phyloP scores from a whole-genome alignment of 2,113 vertebrate species.

The Corapipo altera region DNA sequence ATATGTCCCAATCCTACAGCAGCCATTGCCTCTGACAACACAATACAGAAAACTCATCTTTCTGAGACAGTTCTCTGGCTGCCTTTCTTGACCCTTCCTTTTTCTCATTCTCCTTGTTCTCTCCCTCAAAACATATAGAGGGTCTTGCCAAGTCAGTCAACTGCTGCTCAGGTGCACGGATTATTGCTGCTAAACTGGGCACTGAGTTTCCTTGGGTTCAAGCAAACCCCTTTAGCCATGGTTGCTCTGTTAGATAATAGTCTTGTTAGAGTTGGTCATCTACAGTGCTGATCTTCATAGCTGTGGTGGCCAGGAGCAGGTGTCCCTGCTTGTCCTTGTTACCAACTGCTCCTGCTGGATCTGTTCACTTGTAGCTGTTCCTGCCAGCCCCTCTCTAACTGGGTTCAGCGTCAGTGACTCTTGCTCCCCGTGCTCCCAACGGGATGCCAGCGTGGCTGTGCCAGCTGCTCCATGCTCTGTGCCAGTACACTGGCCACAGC shows the following conservation, averaged over 20 bases:
- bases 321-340: neutral
- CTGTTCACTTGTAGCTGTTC: neutral
- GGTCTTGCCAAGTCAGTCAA: neutral
- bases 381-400: neutral
- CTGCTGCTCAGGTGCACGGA: neutral
- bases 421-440: accelerated
- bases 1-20: neutral
- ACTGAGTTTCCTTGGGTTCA: neutral
- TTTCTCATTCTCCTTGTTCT: neutral
- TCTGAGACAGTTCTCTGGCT: neutral
- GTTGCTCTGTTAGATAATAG: neutral
- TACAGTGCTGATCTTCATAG: neutral
- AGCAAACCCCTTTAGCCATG: neutral
- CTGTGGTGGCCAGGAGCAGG: neutral
- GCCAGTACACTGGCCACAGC: neutral
- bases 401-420: neutral
- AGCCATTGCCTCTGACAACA: neutral
- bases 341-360: neutral
- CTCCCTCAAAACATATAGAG: neutral
- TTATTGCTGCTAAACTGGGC: neutral
- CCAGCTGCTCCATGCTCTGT: neutral
- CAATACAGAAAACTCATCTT: neutral
- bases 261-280: neutral
- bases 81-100: neutral
- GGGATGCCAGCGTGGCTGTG: neutral